These are phyloP conservation scores for Lumbricus terrestris DNA, from an alignment of 2,888 invertebrate species.

Conservation along the genomic window DNA sequence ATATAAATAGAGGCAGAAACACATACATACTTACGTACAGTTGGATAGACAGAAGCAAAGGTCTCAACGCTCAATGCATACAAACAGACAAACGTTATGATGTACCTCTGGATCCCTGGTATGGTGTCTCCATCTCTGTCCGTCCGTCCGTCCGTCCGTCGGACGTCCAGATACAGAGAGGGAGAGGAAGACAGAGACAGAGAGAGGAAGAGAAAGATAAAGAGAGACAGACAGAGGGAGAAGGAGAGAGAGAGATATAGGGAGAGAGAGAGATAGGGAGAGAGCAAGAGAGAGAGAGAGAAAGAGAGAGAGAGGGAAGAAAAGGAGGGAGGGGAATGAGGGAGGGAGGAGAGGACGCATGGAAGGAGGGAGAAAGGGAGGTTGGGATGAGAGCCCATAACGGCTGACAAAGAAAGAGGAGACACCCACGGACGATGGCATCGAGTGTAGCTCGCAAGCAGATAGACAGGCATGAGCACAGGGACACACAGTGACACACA, in stretches of 20 bases:
- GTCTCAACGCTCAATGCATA: too few relatives aligned
- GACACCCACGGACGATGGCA: neutral
- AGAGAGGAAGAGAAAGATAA: neutral
- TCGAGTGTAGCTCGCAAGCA: too few relatives aligned
- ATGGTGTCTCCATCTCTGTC: neutral
- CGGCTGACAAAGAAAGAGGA: neutral
- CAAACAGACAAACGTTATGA: neutral
- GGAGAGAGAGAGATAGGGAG: neutral
- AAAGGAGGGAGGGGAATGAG: neutral
- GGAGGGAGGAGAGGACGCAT: neutral
- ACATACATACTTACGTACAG: neutral
- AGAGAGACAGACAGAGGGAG: constrained; percentile 5
- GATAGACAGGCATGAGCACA: neutral
- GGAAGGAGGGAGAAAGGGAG: neutral
- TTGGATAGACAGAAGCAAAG: too few relatives aligned
- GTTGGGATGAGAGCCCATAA: neutral
- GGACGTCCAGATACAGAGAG: neutral
- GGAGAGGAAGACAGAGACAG: neutral
- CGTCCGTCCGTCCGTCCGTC: neutral
- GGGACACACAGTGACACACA: neutral
- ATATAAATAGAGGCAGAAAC: neutral
- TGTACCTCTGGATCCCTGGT: neutral
- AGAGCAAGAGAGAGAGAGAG: constrained; percentile 12
- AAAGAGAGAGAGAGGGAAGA: constrained; percentile 6
- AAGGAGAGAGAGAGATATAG: neutral